These are phyloP conservation scores for Bombus consobrinus DNA, from an alignment of 1,140 invertebrate species.

Conservation along the genomic window DNA sequence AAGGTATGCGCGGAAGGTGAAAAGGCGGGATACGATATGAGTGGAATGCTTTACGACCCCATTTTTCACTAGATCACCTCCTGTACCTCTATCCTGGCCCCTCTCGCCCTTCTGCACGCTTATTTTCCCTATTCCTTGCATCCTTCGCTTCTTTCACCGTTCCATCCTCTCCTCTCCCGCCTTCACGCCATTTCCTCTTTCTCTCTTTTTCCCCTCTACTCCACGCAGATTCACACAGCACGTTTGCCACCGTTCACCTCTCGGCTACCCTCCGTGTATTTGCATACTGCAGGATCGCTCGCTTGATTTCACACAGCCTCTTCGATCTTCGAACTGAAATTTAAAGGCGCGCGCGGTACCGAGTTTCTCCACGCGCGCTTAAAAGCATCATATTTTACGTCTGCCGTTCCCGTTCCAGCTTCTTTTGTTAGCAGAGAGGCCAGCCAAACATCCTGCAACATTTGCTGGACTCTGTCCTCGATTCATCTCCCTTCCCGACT, in stretches of 20 bases:
- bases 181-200: background rate
- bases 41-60: constrained; percentile 75
- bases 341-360: constrained; percentile 68
- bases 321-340: constrained; percentile 77
- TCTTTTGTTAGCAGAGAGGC: constrained; percentile 50
- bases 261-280: constrained; percentile 62
- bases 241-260: constrained; percentile 14
- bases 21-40: constrained; percentile 71
- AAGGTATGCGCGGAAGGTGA: constrained; percentile 42
- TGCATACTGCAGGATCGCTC: constrained; percentile 74
- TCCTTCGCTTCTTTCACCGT: background rate
- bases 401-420: constrained; percentile 36
- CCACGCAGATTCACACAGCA: constrained; percentile 49
- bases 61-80: constrained; percentile 75
- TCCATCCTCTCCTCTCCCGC: background rate
- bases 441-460: constrained; percentile 51
- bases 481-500: background rate
- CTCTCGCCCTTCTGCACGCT: constrained; percentile 32
- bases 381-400: constrained; percentile 81
- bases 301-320: constrained; percentile 73
- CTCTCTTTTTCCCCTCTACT: constrained; percentile 7
- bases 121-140: constrained; percentile 42
- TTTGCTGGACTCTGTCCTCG: constrained; percentile 38
- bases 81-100: constrained; percentile 36
- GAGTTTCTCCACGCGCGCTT: constrained; percentile 56